Conservation (phyloP, 2,113 vertebrate species). For the Colossoma macropomum region DNA sequence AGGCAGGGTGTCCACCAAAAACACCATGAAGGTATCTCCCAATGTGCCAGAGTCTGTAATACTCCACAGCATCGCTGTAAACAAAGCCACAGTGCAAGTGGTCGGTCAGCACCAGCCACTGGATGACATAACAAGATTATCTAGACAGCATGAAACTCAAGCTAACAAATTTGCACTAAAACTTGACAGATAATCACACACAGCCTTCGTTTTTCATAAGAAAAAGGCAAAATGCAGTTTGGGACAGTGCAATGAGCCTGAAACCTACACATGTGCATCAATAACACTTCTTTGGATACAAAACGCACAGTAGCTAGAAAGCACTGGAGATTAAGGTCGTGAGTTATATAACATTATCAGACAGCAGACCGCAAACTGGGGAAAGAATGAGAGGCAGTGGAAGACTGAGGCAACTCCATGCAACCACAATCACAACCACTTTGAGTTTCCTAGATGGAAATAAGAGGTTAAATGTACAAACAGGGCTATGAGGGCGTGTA, state of each 20-base stretch:
- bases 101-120: constrained; percentile 18
- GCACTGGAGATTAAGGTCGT: constrained; percentile 76
- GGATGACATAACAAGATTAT: constrained; percentile 41
- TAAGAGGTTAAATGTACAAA: background rate
- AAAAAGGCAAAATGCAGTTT: background rate
- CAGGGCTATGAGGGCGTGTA: background rate
- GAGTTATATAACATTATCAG: constrained; percentile 75
- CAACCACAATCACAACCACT: background rate
- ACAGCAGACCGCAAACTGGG: constrained; percentile 17
- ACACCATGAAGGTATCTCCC: background rate
- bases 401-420: background rate
- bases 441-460: constrained; percentile 12
- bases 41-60: background rate
- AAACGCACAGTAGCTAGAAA: constrained; percentile 54
- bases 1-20: background rate
- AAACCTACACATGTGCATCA: background rate
- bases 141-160: constrained; percentile 10
- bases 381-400: background rate
- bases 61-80: background rate
- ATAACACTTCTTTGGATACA: background rate
- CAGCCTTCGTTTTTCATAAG: background rate
- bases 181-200: background rate
- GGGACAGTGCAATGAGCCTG: background rate
- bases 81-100: background rate
- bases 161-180: background rate